Conservation (phyloP, 2,888 invertebrate genomes). For the Macropis europaea region DNA sequence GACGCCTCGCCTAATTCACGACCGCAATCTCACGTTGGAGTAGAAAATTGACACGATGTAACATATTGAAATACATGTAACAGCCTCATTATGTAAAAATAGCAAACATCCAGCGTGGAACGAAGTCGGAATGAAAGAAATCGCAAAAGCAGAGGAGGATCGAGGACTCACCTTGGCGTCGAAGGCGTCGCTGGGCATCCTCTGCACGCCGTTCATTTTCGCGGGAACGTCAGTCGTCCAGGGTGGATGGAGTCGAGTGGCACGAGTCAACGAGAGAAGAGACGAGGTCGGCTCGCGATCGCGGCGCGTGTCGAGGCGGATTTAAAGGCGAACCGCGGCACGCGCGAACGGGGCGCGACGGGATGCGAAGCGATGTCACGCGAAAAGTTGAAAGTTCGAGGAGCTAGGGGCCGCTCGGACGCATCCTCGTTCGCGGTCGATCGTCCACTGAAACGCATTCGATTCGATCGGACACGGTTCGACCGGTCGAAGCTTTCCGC, state of each 20-base stretch:
- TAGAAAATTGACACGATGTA: too few relatives aligned
- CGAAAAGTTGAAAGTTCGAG: slow-evolving; percentile 18
- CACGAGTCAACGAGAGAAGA: too few relatives aligned
- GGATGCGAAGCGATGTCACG: background rate
- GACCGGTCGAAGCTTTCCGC: slow-evolving; percentile 10
- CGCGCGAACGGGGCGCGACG: slow-evolving; percentile 27
- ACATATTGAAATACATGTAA: too few relatives aligned
- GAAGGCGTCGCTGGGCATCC: slow-evolving; percentile 66
- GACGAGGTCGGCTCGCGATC: background rate
- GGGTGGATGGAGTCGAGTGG: background rate
- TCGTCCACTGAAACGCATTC: slow-evolving; percentile 32
- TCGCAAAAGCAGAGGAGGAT: too few relatives aligned
- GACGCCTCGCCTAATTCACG: too few relatives aligned
- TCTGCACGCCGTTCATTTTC: slow-evolving; percentile 73
- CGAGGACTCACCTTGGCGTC: slow-evolving; percentile 64
- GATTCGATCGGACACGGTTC: too few relatives aligned
- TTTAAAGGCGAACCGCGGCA: background rate
- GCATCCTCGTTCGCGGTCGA: slow-evolving; percentile 29
- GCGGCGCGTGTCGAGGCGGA: background rate
- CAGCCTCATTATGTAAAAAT: too few relatives aligned
- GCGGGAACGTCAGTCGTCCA: background rate
- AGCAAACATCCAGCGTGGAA: too few relatives aligned
- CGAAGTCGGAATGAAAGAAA: too few relatives aligned
- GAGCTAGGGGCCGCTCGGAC: slow-evolving; percentile 12
- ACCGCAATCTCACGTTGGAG: too few relatives aligned